Evolutionary conservation across 2,113 vertebrate genomes (phyloP).

Genomic region (Felis chaus): DNA sequence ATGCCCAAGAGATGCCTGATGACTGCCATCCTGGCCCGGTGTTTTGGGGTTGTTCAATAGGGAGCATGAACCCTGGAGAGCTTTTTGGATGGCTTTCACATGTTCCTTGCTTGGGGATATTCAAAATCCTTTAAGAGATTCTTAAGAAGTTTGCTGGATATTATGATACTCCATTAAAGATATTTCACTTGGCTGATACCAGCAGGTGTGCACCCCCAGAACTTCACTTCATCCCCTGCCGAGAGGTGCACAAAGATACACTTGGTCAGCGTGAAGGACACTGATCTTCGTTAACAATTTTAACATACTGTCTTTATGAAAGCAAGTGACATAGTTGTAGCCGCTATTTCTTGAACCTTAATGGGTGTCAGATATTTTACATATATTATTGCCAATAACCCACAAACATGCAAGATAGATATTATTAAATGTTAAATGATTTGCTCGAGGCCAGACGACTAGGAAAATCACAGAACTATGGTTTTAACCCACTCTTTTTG

Average conservation of each 20-base stretch:
- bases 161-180: not conserved
- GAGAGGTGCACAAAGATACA: not conserved
- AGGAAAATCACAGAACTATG: not conserved
- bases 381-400: not conserved
- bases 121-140: conserved; percentile 33
- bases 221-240: not conserved
- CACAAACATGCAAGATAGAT: not conserved
- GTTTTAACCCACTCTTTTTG: not conserved
- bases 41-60: not conserved
- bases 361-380: not conserved
- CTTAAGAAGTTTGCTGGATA: conserved; percentile 2
- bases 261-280: not conserved
- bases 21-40: not conserved
- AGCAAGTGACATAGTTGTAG: not conserved
- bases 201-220: not conserved
- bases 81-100: conserved; percentile 32
- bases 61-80: conserved; percentile 11
- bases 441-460: not conserved
- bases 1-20: not conserved
- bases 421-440: not conserved
- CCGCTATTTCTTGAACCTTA: not conserved
- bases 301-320: conserved; percentile 5
- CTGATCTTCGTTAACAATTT: not conserved
- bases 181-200: not conserved
- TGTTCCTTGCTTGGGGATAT: conserved; percentile 36